These are phyloP conservation scores for Frieseomelitta varia DNA, from an alignment of 1,140 invertebrate species.

Conservation along the genomic window DNA sequence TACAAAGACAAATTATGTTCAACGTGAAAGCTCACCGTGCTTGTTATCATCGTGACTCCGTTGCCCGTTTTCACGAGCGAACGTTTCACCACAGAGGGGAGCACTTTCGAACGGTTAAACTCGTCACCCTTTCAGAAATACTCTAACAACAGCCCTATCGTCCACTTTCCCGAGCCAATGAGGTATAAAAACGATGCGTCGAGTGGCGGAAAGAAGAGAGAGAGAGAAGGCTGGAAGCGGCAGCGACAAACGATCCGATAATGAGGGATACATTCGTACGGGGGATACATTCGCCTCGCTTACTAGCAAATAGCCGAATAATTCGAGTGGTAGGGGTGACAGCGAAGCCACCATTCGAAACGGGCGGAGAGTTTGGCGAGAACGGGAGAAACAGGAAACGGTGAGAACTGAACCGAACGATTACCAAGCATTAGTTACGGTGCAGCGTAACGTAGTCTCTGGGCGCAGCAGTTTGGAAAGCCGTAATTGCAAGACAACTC, in stretches of 20 bases:
- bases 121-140: not conserved
- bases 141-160: not conserved
- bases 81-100: not conserved
- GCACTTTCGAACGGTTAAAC: too few species aligned
- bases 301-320: conserved; percentile 14
- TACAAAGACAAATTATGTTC: not conserved
- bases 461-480: conserved; percentile 46
- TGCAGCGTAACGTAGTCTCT: conserved; percentile 30
- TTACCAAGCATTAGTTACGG: conserved; percentile 48
- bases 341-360: not conserved
- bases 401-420: conserved; percentile 44
- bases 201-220: not conserved
- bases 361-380: conserved; percentile 19
- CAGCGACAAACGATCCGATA: conserved; percentile 38
- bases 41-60: too few species aligned
- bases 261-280: conserved; percentile 9
- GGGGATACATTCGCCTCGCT: not conserved
- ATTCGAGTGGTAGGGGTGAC: not conserved
- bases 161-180: not conserved
- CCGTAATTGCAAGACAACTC: conserved; percentile 54
- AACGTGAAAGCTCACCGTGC: not conserved
- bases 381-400: conserved; percentile 28
- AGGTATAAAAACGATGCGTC: conserved; percentile 6
- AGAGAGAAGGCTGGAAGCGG: not conserved
- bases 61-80: not conserved